Evolutionary conservation across 2,888 invertebrate species (phyloP).

Genomic region (Eristalis arbustorum): DNA sequence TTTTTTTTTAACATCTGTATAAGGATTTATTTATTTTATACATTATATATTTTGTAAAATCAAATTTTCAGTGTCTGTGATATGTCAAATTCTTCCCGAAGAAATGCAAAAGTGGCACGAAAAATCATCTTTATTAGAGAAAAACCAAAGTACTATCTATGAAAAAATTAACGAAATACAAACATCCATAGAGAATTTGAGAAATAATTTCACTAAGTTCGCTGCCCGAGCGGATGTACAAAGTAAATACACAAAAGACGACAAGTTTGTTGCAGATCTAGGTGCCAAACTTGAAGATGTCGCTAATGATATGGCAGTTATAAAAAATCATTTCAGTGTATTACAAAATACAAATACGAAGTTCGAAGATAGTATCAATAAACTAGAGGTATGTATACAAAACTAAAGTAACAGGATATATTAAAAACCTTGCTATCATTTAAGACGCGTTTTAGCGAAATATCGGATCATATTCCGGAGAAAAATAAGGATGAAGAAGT

Average conservation of each 20-base stretch:
- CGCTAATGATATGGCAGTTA: conserved; percentile 76
- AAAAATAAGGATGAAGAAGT: conserved; percentile 37
- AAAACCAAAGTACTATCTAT: conserved; percentile 85
- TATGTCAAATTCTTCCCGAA: conserved; percentile 86
- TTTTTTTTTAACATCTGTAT: no score
- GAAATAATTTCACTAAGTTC: conserved; percentile 79
- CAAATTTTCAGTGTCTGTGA: conserved; percentile 83
- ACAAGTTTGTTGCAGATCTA: conserved; percentile 78
- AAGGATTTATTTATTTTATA: no score
- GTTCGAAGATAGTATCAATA: conserved; percentile 74
- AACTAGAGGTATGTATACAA: conserved; percentile 65
- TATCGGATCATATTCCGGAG: conserved; percentile 53
- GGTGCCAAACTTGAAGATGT: conserved; percentile 79
- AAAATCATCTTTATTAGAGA: conserved; percentile 84
- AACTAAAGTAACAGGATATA: not conserved
- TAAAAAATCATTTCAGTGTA: conserved; percentile 76
- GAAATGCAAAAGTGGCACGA: conserved; percentile 87
- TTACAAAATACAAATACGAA: conserved; percentile 75
- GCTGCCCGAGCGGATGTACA: conserved; percentile 75
- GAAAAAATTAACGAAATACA: conserved; percentile 83
- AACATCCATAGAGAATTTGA: conserved; percentile 82
- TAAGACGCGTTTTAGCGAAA: conserved; percentile 41
- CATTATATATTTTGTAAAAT: not conserved
- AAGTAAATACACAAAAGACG: conserved; percentile 77
- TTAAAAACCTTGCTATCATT: not conserved